Percentiles rank a stretch among this genome's conserved stretches.
Conservation (phyloP, 2,113 vertebrate species). For the Leuciscus idus region DNA sequence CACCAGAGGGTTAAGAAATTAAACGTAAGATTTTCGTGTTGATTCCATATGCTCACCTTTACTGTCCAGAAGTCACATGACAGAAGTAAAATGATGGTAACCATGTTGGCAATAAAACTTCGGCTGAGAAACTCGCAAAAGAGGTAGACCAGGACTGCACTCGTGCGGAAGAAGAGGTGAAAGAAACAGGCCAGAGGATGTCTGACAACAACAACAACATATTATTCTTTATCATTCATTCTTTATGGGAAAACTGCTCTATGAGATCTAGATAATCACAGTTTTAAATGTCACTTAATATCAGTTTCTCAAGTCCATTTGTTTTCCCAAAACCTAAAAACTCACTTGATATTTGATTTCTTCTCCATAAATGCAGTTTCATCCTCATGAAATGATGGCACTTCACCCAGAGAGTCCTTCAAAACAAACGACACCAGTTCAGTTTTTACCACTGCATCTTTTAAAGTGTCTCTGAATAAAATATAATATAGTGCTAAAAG, state of each 20-base stretch:
- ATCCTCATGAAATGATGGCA: conserved; percentile 91
- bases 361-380: conserved; percentile 72
- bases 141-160: conserved; percentile 78
- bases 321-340: neutral
- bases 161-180: conserved; percentile 90
- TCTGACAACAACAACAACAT: conserved; percentile 65
- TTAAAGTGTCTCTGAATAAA: neutral
- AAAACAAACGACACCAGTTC: neutral
- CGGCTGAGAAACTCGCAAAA: conserved; percentile 51
- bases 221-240: neutral
- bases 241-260: neutral
- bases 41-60: conserved; percentile 78
- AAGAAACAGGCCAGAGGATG: conserved; percentile 89
- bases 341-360: conserved; percentile 83
- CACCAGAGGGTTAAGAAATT: too few relatives aligned
- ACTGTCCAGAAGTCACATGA: conserved; percentile 96
- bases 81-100: conserved; percentile 87
- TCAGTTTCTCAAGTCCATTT: neutral
- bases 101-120: conserved; percentile 86
- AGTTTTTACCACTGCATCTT: neutral
- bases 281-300: neutral
- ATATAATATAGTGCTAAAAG: too few relatives aligned
- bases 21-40: neutral
- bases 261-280: neutral
- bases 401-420: conserved; percentile 85